Conservation (phyloP, 2,797 vertebrate species). For the Meriones psammophilus region DNA sequence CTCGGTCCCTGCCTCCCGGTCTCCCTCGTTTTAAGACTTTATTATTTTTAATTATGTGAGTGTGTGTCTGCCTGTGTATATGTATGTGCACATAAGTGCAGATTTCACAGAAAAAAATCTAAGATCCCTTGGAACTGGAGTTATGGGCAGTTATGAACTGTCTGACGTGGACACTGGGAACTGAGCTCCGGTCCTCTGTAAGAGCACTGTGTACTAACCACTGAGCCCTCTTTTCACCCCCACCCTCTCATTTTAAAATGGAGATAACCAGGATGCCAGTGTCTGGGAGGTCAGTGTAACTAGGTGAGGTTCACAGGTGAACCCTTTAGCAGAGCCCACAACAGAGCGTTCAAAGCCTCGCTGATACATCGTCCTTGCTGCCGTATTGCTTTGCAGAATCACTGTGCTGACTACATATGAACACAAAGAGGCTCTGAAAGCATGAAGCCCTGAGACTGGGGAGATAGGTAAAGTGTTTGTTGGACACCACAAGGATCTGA, state of each 20-base stretch:
- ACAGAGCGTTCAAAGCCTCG: not conserved
- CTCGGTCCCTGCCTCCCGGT: not conserved
- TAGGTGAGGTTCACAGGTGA: not conserved
- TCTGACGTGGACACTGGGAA: not conserved
- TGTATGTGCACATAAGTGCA: not conserved
- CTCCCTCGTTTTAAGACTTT: not conserved
- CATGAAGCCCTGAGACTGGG: not conserved
- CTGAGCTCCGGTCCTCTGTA: not conserved
- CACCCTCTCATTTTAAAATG: conserved; percentile 38
- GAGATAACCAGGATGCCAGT: not conserved
- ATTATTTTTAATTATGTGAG: not conserved
- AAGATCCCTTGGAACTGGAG: not conserved
- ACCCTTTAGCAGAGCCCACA: not conserved
- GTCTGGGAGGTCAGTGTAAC: not conserved
- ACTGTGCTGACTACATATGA: not conserved
- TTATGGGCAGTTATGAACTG: not conserved
- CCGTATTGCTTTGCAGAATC: not conserved
- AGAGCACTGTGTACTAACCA: not conserved
- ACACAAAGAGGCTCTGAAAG: not conserved
- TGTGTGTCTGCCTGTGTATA: not conserved
- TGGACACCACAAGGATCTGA: too few relatives aligned
- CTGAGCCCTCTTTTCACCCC: not conserved
- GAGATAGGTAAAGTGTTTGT: not conserved
- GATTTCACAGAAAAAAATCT: not conserved
- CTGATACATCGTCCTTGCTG: not conserved